Conservation (phyloP, 2,888 invertebrate species). For the Mylabris sibirica region DNA sequence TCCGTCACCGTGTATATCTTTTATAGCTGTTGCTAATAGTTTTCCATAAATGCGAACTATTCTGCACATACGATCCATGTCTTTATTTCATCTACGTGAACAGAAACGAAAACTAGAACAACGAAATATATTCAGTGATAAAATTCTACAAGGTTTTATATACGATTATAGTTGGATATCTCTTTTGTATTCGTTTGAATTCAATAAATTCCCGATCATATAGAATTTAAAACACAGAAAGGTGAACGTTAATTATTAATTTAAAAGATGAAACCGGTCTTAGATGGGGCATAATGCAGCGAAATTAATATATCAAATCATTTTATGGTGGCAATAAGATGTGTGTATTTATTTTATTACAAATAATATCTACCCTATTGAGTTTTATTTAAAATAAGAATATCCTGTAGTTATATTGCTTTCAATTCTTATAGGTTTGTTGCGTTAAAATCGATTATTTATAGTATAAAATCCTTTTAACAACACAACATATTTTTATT, state of each 20-base stretch:
- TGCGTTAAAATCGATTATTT: background rate
- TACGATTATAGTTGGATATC: background rate
- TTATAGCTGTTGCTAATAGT: background rate
- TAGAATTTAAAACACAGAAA: background rate
- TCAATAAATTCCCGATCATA: background rate
- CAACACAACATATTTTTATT: conserved; percentile 24
- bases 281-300: background rate
- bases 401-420: background rate
- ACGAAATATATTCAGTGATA: conserved; percentile 19
- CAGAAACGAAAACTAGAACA: conserved; percentile 10
- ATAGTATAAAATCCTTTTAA: background rate
- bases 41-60: conserved; percentile 18
- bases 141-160: background rate
- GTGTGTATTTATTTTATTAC: background rate
- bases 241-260: background rate
- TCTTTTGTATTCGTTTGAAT: background rate
- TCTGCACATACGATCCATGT: conserved; percentile 17
- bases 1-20: background rate
- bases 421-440: background rate
- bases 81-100: conserved; percentile 22
- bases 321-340: conserved; percentile 19
- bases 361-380: too few relatives aligned
- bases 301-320: conserved; percentile 17
- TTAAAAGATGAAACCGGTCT: background rate
- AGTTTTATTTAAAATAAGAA: background rate